A percentile compares a stretch with the other conserved stretches of the same genome.
phyloP scores from a whole-genome alignment of 1,140 invertebrate species.

The Drosophila novamexicana region DNA sequence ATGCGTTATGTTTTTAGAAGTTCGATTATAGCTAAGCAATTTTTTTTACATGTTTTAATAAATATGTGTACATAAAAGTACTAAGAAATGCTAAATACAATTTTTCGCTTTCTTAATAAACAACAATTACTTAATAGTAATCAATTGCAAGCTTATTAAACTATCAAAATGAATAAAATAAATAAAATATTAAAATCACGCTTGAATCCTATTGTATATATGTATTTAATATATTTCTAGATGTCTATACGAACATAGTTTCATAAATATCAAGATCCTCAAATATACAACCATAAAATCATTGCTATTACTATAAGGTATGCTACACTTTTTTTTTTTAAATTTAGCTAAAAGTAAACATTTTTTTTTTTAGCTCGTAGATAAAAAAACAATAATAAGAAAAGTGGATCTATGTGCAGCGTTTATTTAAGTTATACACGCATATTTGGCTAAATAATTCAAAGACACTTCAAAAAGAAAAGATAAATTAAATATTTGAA shows the following conservation, averaged over 20 bases:
- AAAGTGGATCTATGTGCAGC: conserved; percentile 23
- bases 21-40: conserved; percentile 12
- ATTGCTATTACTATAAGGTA: conserved; percentile 35
- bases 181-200: background rate
- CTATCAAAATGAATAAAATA: conserved; percentile 2
- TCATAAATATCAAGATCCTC: conserved; percentile 29
- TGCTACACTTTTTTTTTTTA: conserved; percentile 28
- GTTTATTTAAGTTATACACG: conserved; percentile 22
- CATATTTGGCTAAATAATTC: conserved; percentile 18
- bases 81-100: conserved; percentile 8
- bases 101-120: conserved; percentile 17
- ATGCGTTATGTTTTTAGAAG: background rate
- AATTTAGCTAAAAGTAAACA: conserved; percentile 23
- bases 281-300: conserved; percentile 29
- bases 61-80: conserved; percentile 11
- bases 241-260: conserved; percentile 55
- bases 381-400: conserved; percentile 19
- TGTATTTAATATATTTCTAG: conserved; percentile 46
- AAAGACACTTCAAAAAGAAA: conserved; percentile 4
- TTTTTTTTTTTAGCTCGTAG: conserved; percentile 40
- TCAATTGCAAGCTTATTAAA: conserved; percentile 23
- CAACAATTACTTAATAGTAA: conserved; percentile 14
- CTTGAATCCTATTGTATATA: conserved; percentile 38
- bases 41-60: conserved; percentile 8
- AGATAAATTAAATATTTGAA: background rate